Base-by-base conservation (phyloP, 2,113 vertebrate species). In the Hydrolagus affinis region DNA sequence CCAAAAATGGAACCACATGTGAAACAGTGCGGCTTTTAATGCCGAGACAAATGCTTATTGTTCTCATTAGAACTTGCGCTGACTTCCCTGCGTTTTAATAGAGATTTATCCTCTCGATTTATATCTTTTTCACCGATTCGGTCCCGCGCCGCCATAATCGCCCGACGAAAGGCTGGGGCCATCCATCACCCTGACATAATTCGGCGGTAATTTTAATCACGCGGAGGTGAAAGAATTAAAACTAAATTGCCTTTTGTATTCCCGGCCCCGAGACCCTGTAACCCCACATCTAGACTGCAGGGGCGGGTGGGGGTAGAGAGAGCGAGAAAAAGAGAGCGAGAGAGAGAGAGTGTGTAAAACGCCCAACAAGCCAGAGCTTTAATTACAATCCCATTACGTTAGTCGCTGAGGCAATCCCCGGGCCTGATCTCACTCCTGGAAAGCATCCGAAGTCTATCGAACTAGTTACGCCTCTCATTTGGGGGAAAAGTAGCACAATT, bases 361-460 rank as follows among this genome's bases (percentile, higher is more conserved):
- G 59, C 66, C 59, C 77, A 23, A 19, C 77, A 64, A 64, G 28
- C 66, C 30, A 83, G 30, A 83, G 77, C 28, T 83, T 60, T 83
- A 83, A 83, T 83, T 15, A 83, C 66, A 28, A 83, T 60, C 62
- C 66, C 66, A 60, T 80, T 80, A 62, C 17, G 11, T n/a, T 62
- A 21, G 44, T 77, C 59, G 59, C 32, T 83, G n/a, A 66, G 66
- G 77, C 66, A n/a, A 83, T 17, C 77, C 60, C 66, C 60, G 23
- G 77, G 66, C 77, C 62, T 83, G 77, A 83, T 83, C 59, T 83
- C 77, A 83, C 77, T 83, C 66, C 77, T 83, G 77, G 77, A 83
- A 83, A 64, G 66, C 77, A 83, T 83, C 77, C 59, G 77, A 83
- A 83, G 77, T 60, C 62, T 25, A 83, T 83, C n/a, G n/a, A 83